Percentiles rank a stretch among this genome's conserved stretches.
These are phyloP conservation scores for Enoplosus armatus DNA, from an alignment of 2,797 vertebrate species.

Conservation along the genomic window DNA sequence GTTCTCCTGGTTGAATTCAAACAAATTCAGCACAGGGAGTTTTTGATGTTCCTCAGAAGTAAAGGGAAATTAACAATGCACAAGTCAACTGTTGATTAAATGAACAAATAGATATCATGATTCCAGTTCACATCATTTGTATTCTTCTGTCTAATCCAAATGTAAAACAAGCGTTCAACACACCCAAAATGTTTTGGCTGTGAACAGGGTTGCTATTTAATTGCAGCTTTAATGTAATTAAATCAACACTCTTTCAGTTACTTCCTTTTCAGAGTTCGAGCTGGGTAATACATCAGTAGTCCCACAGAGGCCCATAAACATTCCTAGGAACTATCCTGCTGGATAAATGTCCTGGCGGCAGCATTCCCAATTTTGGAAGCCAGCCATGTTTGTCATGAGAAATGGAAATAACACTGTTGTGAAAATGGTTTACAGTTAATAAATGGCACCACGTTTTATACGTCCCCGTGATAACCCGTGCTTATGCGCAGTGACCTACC, in stretches of 20 bases:
- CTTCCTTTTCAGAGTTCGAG: conserved; percentile 56
- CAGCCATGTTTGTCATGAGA: conserved; percentile 17
- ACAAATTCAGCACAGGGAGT: not conserved
- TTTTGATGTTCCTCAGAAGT: conserved; percentile 6
- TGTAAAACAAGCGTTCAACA: conserved; percentile 70
- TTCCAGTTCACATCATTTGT: conserved; percentile 53
- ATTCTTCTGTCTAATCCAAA: conserved; percentile 51
- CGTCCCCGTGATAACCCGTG: conserved; percentile 35
- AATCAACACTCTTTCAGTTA: conserved; percentile 55
- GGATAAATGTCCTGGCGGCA: conserved; percentile 50
- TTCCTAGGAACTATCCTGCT: conserved; percentile 42
- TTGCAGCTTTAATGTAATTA: conserved; percentile 69
- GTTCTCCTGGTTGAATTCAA: conserved; percentile 2
- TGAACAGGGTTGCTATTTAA: conserved; percentile 49
- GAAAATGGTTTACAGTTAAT: conserved; percentile 37
- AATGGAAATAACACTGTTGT: conserved; percentile 17
- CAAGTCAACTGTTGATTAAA: conserved; percentile 31
- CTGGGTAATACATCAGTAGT: conserved; percentile 55
- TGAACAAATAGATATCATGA: conserved; percentile 48
- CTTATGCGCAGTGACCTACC: conserved; percentile 58
- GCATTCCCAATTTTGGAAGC: conserved; percentile 42
- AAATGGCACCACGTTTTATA: conserved; percentile 41
- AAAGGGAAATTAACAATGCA: conserved; percentile 22
- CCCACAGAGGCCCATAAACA: conserved; percentile 53
- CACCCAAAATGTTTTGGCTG: conserved; percentile 59